Evolutionary conservation across 2,888 invertebrate species (phyloP).

Genomic region (Nomada fabriciana): DNA sequence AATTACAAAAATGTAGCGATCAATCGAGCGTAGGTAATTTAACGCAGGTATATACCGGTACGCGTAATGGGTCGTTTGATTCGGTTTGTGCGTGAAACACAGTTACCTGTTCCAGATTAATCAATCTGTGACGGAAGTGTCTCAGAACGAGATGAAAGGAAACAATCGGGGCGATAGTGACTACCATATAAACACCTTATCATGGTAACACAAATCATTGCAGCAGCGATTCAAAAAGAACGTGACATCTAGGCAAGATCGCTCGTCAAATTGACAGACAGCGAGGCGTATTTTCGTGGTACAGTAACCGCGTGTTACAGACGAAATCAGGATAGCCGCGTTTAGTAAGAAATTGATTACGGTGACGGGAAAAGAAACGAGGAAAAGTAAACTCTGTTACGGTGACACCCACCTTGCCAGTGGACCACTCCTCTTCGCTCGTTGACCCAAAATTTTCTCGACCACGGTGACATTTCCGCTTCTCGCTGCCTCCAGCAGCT

Average conservation of each 20-base stretch:
- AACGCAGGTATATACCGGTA: constrained; percentile 52
- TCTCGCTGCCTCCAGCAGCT: constrained; percentile 97
- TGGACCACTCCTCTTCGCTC: constrained; percentile 96
- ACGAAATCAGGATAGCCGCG: not conserved
- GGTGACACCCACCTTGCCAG: constrained; percentile 92
- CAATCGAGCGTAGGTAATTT: constrained; percentile 68
- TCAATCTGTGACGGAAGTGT: not conserved
- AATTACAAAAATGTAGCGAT: constrained; percentile 65
- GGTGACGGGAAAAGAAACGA: constrained; percentile 47
- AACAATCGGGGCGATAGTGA: constrained; percentile 32
- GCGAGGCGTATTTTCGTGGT: not conserved
- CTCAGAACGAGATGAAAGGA: constrained; percentile 10
- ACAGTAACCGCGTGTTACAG: not conserved
- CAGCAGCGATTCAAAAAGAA: constrained; percentile 20
- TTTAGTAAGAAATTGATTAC: constrained; percentile 11
- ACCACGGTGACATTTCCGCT: constrained; percentile 95
- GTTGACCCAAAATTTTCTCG: constrained; percentile 95
- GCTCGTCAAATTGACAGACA: constrained; percentile 38
- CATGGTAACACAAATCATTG: constrained; percentile 35
- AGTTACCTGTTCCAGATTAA: constrained; percentile 24
- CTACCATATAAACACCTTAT: constrained; percentile 33
- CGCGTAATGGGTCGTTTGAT: constrained; percentile 40
- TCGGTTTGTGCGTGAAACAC: constrained; percentile 30
- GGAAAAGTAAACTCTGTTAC: constrained; percentile 64
- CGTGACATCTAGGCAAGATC: constrained; percentile 38